Evolutionary conservation across 2,888 invertebrate genomes (phyloP).

Genomic region (Buathra laborator): DNA sequence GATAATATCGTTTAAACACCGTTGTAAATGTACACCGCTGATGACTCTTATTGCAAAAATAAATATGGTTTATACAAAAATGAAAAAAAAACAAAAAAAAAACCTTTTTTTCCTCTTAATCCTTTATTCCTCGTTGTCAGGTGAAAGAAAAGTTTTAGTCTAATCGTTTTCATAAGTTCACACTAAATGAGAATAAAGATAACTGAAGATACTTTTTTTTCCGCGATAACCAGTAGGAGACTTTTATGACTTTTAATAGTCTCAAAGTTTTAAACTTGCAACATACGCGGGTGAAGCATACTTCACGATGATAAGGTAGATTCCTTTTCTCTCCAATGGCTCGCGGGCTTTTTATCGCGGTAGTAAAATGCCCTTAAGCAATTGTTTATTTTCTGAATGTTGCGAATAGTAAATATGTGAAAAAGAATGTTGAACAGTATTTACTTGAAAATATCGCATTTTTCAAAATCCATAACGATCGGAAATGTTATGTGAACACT

Average conservation of each 20-base stretch:
- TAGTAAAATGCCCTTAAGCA: no score
- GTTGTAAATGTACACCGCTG: conserved; percentile 79
- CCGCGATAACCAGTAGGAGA: no score
- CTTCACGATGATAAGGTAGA: no score
- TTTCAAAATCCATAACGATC: background rate
- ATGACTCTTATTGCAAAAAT: conserved; percentile 77
- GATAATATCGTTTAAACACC: conserved; percentile 74
- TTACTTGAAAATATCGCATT: background rate
- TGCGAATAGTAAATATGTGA: background rate
- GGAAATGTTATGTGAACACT: no score
- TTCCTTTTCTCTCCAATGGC: no score
- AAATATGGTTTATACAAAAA: conserved; percentile 78
- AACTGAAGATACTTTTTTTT: no score
- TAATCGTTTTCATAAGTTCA: background rate
- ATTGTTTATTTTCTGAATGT: background rate
- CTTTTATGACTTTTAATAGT: no score
- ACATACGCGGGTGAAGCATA: no score
- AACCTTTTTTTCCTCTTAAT: conserved; percentile 5
- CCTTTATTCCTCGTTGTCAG: background rate
- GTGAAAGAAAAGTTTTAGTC: background rate
- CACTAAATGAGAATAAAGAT: no score
- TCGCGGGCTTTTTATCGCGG: no score
- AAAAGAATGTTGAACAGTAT: no score
- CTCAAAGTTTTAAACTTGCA: no score
- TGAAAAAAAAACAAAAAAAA: conserved; percentile 8